phyloP scores from a whole-genome alignment of 2,888 invertebrate genomes.

The Mycalesis mineus region DNA sequence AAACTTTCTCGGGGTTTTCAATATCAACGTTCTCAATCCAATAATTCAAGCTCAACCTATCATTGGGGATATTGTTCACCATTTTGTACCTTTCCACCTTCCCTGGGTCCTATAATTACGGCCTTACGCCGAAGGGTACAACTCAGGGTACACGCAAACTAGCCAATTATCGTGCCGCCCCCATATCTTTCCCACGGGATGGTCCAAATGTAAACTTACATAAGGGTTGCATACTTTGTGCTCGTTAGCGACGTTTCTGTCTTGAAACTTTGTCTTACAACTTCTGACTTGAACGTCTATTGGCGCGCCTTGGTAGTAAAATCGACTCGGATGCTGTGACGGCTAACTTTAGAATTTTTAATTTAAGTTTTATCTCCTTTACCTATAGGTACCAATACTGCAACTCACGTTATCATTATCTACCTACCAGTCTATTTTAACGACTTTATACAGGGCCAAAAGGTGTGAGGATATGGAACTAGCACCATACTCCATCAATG shows the following conservation, averaged over 20 bases:
- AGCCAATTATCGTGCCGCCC: slow-evolving; percentile 70
- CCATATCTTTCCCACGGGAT: slow-evolving; percentile 70
- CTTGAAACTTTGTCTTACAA: background rate
- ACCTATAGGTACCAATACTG: too few relatives aligned
- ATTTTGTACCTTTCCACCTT: slow-evolving; percentile 8
- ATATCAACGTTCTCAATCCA: slow-evolving; percentile 3
- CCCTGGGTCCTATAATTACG: slow-evolving; percentile 59
- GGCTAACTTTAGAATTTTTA: too few relatives aligned
- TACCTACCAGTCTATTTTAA: too few relatives aligned
- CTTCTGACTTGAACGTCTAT: too few relatives aligned
- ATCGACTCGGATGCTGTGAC: too few relatives aligned
- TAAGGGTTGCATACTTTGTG: slow-evolving; percentile 15
- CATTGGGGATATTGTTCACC: slow-evolving; percentile 12
- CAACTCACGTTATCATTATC: too few relatives aligned
- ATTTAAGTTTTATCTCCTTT: too few relatives aligned
- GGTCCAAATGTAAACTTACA: slow-evolving; percentile 64
- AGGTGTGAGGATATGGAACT: too few relatives aligned
- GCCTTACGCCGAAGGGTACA: slow-evolving; percentile 52
- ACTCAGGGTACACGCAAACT: slow-evolving; percentile 65
- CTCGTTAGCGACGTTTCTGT: background rate
- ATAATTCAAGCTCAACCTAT: slow-evolving; percentile 19
- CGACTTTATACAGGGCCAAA: too few relatives aligned
- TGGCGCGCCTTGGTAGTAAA: too few relatives aligned
- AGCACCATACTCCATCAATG: too few relatives aligned
- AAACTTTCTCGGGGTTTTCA: too few relatives aligned